Percentiles rank a stretch among this genome's conserved stretches.
Conservation (phyloP, 2,797 vertebrate genomes). For the Taeniopygia guttata region DNA sequence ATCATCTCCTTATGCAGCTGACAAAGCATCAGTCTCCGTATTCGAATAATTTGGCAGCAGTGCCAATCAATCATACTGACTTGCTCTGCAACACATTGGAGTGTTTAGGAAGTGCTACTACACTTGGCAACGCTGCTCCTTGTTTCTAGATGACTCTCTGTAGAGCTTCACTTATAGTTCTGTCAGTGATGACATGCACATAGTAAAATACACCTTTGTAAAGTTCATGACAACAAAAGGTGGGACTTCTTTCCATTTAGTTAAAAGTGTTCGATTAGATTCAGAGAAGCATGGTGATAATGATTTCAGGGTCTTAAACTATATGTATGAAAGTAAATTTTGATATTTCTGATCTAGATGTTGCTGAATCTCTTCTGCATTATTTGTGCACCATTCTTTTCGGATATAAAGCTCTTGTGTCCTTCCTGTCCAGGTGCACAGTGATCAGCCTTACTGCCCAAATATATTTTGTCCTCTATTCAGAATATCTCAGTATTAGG, state of each 20-base stretch:
- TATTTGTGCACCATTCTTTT: background rate
- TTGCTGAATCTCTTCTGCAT: background rate
- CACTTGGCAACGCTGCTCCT: background rate
- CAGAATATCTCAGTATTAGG: background rate
- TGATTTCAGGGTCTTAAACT: background rate
- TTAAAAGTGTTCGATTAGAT: background rate
- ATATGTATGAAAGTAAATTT: background rate
- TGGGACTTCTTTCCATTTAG: background rate
- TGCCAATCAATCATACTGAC: background rate
- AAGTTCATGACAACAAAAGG: background rate
- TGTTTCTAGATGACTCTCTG: background rate
- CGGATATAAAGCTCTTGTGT: background rate
- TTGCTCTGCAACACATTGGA: conserved; percentile 20
- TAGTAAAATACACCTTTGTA: background rate
- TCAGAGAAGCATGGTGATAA: background rate
- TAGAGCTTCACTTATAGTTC: background rate
- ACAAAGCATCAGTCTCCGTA: background rate
- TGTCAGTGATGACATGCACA: conserved; percentile 3
- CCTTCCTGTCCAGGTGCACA: background rate
- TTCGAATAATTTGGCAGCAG: background rate
- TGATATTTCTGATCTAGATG: background rate
- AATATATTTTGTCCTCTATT: background rate
- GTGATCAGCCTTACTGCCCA: background rate
- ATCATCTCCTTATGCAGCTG: background rate
- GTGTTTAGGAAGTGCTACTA: conserved; percentile 35